Base-by-base conservation (phyloP, 1,140 invertebrate species). In the Pemphigus obesinymphae region DNA sequence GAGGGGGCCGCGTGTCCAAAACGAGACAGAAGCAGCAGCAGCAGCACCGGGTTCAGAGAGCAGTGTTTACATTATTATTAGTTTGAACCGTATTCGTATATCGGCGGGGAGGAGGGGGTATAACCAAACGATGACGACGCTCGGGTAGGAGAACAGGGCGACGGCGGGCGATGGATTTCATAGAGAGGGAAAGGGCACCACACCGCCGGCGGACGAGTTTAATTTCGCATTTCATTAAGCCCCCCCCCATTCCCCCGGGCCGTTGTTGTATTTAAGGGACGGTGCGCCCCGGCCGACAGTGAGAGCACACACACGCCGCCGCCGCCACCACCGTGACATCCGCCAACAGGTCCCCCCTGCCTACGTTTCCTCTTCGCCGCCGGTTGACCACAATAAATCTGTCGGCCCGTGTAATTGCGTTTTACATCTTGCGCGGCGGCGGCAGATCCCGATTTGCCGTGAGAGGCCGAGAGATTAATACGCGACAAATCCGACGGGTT, bases 201-300 rank as follows among this genome's bases (percentile, higher is more conserved):
- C 37, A 40, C 37, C 37, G 37, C 4, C 37, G 31, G n/a, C 17
- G 50, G 48, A 37, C 53, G 75, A 78, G 76, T 80, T 80, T 80
- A 80, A 80, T 80, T 80, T 80, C 76, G 76, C 76, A 80, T 80
- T 80, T 80, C 76, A 80, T 80, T 80, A 80, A 80, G 55, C 76
- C 53, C 76, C 37, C 37, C 37, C 43, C 10, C 43, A 13, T 45
- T 11, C 43, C 1, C 10, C 43, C 43, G 10, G 76, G 63, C 76
- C 76, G 55, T 80, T 61, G 53, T n/a, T 45, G 43, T 45, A n/a
- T 80, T 80, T 80, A 61, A 80, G 26, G 73, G 50, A n/a, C 31
- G 13, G 50, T 34, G 15, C 50, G 10, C 40, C 34, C 50, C 23
- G 55, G 23, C 31, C 53, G 37, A 63, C 31, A 40, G 26, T 15